Evolutionary conservation across 1,140 invertebrate genomes (phyloP).

Genomic region (Macrocentrus cingulum): DNA sequence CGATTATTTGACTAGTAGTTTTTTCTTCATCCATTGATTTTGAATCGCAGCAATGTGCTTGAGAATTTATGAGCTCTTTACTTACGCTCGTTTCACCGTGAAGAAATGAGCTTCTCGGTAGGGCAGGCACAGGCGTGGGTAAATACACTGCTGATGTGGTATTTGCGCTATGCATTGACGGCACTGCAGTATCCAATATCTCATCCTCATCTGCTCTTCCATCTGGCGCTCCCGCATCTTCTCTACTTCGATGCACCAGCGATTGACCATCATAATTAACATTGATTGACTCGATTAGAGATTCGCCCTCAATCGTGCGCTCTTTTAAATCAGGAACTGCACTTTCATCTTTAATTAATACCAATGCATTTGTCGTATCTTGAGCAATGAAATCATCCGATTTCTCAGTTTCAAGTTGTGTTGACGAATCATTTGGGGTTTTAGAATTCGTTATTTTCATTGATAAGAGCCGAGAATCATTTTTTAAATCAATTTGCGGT

Average conservation of each 20-base stretch:
- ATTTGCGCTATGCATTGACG: conserved; percentile 67
- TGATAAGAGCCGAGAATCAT: too few relatives aligned
- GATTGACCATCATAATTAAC: conserved; percentile 44
- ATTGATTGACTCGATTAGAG: conserved; percentile 18
- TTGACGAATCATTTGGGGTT: too few relatives aligned
- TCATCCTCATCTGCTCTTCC: conserved; percentile 77
- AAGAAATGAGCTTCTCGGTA: conserved; percentile 71
- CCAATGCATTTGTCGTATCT: conserved; percentile 11
- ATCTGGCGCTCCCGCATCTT: conserved; percentile 78
- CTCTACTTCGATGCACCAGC: conserved; percentile 64
- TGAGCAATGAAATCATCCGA: too few relatives aligned
- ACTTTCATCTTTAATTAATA: conserved; percentile 10
- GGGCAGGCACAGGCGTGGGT: conserved; percentile 45
- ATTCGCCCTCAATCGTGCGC: conserved; percentile 42
- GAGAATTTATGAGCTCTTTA: conserved; percentile 9
- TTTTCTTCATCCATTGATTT: too few relatives aligned
- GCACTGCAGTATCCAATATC: conserved; percentile 64
- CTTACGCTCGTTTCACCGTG: conserved; percentile 60
- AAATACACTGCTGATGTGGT: conserved; percentile 19
- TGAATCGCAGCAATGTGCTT: not conserved
- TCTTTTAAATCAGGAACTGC: conserved; percentile 19
- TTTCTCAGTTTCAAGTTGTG: too few relatives aligned
- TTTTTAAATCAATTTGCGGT: too few relatives aligned
- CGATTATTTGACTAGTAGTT: too few relatives aligned
- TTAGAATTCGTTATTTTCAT: too few relatives aligned